Conservation (phyloP, 1,140 invertebrate species). For the Ooceraea biroi region DNA sequence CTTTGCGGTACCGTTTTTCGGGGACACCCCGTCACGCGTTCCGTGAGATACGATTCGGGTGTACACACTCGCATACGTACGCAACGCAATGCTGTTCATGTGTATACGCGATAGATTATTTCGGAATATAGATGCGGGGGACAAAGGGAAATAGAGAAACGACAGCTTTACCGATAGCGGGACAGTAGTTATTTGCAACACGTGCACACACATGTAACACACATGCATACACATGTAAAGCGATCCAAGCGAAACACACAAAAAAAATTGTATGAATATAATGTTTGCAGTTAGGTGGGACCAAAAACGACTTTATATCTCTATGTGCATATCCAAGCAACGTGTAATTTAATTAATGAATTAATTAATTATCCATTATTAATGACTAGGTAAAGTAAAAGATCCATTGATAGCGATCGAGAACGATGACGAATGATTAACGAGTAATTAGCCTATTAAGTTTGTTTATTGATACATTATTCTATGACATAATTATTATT, state of each 20-base stretch:
- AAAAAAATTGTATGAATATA: conserved; percentile 85
- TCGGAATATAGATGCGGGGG: conserved; percentile 43
- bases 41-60: conserved; percentile 42
- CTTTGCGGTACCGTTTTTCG: conserved; percentile 38
- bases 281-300: conserved; percentile 87
- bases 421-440: conserved; percentile 83
- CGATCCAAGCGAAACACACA: conserved; percentile 73
- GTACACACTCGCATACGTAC: conserved; percentile 36
- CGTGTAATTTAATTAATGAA: conserved; percentile 86
- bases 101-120: conserved; percentile 81
- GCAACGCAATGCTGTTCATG: conserved; percentile 68
- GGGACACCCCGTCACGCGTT: conserved; percentile 46
- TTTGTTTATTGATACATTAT: conserved; percentile 86
- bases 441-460: conserved; percentile 84
- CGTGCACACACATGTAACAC: conserved; percentile 69
- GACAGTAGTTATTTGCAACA: conserved; percentile 77
- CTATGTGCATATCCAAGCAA: conserved; percentile 86
- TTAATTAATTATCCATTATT: conserved; percentile 85
- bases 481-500: conserved; percentile 84
- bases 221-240: conserved; percentile 71
- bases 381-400: conserved; percentile 80
- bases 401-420: conserved; percentile 82
- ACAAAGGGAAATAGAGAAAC: conserved; percentile 65
- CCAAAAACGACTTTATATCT: conserved; percentile 87
- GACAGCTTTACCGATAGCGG: conserved; percentile 78